Base-by-base conservation (phyloP, 1,140 invertebrate species). In the Aradophagus sp. region DNA sequence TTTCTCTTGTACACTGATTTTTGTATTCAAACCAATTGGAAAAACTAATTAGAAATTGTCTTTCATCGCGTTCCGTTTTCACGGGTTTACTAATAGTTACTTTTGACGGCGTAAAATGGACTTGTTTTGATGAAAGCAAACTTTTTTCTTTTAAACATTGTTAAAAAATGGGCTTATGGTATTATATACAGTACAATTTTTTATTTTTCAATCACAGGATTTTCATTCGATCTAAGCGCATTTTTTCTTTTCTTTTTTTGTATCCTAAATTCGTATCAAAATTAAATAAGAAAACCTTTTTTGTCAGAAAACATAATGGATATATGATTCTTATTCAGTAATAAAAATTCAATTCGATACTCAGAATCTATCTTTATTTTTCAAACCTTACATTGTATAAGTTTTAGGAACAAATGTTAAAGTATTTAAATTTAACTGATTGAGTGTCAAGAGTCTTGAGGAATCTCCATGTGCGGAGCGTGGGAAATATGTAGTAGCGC, bases 311-410 rank as follows among this genome's bases (percentile, higher is more conserved):
- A 62, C 27, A 48, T 35, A 34, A 76, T 67, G 50, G 50, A 77
- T 55, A 68, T 52, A 16, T 26, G 38, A 48, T 63, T 74, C 73
- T 59, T 63, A 56, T 75, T 80, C 73, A 73, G 74, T 67, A 82
- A 82, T 80, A 79, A 82, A 82, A 79, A 72, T 79, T 74, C 73
- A 77, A 77, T 79, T 77, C 77, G 78, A 74, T 77, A 77, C 50
- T 69, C 56, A 55, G 26, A 44, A 10, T 45, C 3, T 39, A 15
- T 34, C n/a, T 36, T 48, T 16, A 48, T 48, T 48, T 48, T 16
- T 48, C 11, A 11, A 47, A n/a, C n/a, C 20, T 23, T 23, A 4
- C 20, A 23, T 23, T 23, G 4, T n/a, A n/a, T n/a, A n/a, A n/a
- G n/a, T n/a, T n/a, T n/a, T n/a, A n/a, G n/a, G n/a, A n/a, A n/a